Evolutionary conservation across 2,797 vertebrate genomes (phyloP).

Genomic region (Acipenser oxyrinchus): DNA sequence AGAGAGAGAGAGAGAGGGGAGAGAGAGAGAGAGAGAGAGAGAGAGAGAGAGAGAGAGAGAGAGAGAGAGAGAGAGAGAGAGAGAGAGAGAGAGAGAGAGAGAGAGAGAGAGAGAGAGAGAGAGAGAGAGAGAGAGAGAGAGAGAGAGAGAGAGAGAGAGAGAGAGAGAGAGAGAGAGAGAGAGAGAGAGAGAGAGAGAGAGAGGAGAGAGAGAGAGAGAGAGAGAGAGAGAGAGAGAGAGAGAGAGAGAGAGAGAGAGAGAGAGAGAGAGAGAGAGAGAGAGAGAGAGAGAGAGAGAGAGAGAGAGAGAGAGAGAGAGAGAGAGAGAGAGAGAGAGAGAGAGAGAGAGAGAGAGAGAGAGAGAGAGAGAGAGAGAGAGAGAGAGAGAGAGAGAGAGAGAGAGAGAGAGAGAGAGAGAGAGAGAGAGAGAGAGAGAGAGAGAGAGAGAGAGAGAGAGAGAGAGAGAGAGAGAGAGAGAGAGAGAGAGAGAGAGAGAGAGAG

Average conservation of each 20-base stretch:
- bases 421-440: no score
- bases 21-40: neutral
- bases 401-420: neutral
- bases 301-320: neutral
- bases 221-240: no score
- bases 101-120: neutral
- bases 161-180: no score
- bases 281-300: neutral
- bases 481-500: no score
- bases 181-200: no score
- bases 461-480: no score
- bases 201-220: no score
- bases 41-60: neutral
- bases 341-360: neutral
- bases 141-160: neutral
- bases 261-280: constrained; percentile 5
- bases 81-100: neutral
- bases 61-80: neutral
- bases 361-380: neutral
- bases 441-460: no score
- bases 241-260: neutral
- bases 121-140: neutral
- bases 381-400: no score
- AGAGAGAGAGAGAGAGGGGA: neutral
- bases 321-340: no score